A percentile compares a stretch with the other conserved stretches of the same genome.
These are phyloP conservation scores for Drosophila austrosaltans DNA, from an alignment of 2,888 invertebrate species.

Conservation along the genomic window DNA sequence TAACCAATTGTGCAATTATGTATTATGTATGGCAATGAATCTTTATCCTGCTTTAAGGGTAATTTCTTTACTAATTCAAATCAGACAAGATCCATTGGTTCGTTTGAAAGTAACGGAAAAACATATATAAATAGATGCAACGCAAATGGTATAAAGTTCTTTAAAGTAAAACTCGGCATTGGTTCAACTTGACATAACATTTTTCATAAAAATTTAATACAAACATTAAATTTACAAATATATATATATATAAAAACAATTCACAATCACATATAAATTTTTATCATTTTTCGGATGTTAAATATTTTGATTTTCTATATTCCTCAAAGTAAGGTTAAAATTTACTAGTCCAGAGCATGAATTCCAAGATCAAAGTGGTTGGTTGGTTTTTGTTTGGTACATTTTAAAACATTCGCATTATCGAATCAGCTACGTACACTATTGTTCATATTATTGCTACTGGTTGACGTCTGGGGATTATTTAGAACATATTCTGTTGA, in stretches of 20 bases:
- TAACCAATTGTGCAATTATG: no score
- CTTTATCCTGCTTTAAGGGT: background rate
- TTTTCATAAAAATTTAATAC: slow-evolving; percentile 76
- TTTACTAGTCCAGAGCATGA: slow-evolving; percentile 76
- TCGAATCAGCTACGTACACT: slow-evolving; percentile 59
- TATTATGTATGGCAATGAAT: no score
- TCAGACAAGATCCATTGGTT: no score
- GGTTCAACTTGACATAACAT: slow-evolving; percentile 74
- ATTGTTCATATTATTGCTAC: slow-evolving; percentile 23
- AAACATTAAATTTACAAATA: slow-evolving; percentile 76
- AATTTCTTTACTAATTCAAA: background rate
- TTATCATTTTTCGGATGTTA: slow-evolving; percentile 72
- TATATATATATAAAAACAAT: slow-evolving; percentile 73
- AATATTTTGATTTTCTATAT: slow-evolving; percentile 74
- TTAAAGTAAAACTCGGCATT: slow-evolving; percentile 6
- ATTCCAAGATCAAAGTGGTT: slow-evolving; percentile 70
- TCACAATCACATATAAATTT: slow-evolving; percentile 77
- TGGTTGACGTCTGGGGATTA: slow-evolving; percentile 28
- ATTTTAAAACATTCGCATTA: slow-evolving; percentile 18
- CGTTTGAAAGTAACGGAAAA: no score
- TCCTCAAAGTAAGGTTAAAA: slow-evolving; percentile 71
- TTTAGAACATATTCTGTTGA: slow-evolving; percentile 17
- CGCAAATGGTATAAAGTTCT: background rate
- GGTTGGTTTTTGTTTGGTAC: slow-evolving; percentile 43
- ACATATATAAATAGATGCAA: no score